A percentile compares a stretch with the other conserved stretches of the same genome.
phyloP scores from a whole-genome alignment of 1,140 invertebrate genomes.

The Eciton burchellii region DNA sequence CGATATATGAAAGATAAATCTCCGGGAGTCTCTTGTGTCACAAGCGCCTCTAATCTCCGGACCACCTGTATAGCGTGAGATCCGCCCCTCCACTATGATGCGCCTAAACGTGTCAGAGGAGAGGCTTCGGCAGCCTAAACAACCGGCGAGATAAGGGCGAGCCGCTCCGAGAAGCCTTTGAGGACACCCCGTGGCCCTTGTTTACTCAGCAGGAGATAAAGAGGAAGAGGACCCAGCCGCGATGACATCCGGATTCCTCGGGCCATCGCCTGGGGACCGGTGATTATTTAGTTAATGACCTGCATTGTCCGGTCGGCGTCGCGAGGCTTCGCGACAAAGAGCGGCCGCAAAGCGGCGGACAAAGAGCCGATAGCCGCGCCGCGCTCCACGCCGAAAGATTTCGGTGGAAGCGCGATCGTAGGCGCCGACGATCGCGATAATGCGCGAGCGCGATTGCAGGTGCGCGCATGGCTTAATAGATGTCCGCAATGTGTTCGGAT shows the following conservation, averaged over 20 bases:
- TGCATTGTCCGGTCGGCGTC: slow-evolving; percentile 56
- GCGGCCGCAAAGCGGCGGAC: neutral
- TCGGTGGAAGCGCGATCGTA: neutral
- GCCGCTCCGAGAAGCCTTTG: slow-evolving; percentile 65
- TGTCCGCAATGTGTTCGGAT: slow-evolving; percentile 23
- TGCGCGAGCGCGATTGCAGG: slow-evolving; percentile 11
- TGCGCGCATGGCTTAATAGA: slow-evolving; percentile 16
- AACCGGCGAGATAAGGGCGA: slow-evolving; percentile 71
- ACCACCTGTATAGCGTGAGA: slow-evolving; percentile 78
- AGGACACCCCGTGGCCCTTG: slow-evolving; percentile 45
- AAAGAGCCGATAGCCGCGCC: neutral
- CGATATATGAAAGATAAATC: neutral
- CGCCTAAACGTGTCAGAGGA: slow-evolving; percentile 63
- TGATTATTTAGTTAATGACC: slow-evolving; percentile 49
- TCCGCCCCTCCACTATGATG: slow-evolving; percentile 61
- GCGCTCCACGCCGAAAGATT: slow-evolving; percentile 9
- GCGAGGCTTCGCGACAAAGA: slow-evolving; percentile 38
- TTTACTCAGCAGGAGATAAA: slow-evolving; percentile 68
- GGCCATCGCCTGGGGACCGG: neutral
- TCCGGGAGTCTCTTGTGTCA: neutral
- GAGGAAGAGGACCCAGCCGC: slow-evolving; percentile 48
- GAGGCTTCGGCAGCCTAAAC: slow-evolving; percentile 72
- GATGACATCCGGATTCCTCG: slow-evolving; percentile 60
- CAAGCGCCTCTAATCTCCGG: slow-evolving; percentile 66
- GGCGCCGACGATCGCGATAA: slow-evolving; percentile 8